Base-by-base conservation (phyloP, 2,113 vertebrate species). In the Platysternon megacephalum region DNA sequence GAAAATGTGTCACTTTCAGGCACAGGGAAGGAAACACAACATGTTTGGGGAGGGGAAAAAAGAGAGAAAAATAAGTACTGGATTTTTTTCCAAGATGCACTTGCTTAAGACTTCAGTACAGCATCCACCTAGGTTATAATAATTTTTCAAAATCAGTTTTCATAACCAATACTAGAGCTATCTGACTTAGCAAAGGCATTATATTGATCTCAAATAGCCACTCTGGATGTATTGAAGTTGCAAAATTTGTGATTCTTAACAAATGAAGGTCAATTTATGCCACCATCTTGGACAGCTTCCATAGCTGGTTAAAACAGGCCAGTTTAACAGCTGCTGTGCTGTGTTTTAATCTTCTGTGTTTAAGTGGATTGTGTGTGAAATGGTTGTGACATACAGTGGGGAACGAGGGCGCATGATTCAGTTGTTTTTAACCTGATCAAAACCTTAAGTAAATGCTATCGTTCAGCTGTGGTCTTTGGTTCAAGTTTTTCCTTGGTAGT, bases 391-490 rank as follows among this genome's bases (percentile, higher is more conserved):
- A 22, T 17, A 44, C 76, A 61, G 72, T 14, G 42, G 65, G 65
- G 29, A 78, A 22, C 44, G 22, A 65, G 17, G 39, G 53, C 17
- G 55, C 8, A 42, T 51, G 42, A 11, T 79, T 39, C 46, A 2
- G 1, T 46, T 16, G 29, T 0, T 0, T 51, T 11, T 35, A 48
- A 48, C 29, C 74, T 79, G 29, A 11, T 26, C 42, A 52, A 4
- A 5, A 24, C 49, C 76, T 5, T 13, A 28, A 42, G 68, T 11
- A 74, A 74, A 42, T 74, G 68, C n/a, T 5, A 11, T 74, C n/a
- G 42, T 61, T 74, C n/a, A 74, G 68, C 35, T 8, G 35, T 35
- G 46, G 10, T 4, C 35, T 52, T 68, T 79, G 9, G 74, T 65
- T 83, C 55, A 52, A 52, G 19, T 61, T 2, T 39, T 72, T 28